A percentile compares a stretch with the other conserved stretches of the same genome.
These are phyloP conservation scores for Ptychobarbus kaznakovi DNA, from an alignment of 2,797 vertebrate genomes.

Conservation along the genomic window DNA sequence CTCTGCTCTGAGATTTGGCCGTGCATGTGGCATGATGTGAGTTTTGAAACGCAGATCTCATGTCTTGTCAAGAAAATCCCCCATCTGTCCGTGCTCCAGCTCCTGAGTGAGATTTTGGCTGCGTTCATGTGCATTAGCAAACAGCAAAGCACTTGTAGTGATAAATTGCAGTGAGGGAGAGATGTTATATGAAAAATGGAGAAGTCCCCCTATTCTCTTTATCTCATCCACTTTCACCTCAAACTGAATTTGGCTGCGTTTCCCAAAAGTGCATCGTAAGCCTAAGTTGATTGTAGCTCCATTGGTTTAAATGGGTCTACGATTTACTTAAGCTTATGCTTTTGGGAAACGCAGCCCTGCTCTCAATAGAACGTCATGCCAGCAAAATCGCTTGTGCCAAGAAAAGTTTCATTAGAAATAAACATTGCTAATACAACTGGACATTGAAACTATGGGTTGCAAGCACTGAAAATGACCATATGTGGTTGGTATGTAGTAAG, in stretches of 20 bases:
- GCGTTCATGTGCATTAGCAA: background rate
- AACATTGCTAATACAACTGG: conserved; percentile 17
- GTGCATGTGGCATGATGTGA: background rate
- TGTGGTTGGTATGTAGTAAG: conserved; percentile 37
- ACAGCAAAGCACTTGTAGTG: background rate
- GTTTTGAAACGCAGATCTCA: background rate
- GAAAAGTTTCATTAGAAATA: background rate
- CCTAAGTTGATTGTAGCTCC: background rate
- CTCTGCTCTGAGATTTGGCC: conserved; percentile 14
- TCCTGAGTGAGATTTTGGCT: conserved; percentile 42
- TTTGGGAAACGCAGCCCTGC: background rate
- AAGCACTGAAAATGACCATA: conserved; percentile 39
- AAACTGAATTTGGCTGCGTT: background rate
- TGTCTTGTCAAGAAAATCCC: conserved; percentile 7
- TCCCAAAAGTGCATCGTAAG: background rate
- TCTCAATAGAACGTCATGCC: background rate
- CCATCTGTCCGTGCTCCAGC: background rate
- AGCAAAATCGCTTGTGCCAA: background rate
- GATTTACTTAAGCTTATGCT: background rate
- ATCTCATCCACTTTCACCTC: background rate
- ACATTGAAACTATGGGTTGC: background rate
- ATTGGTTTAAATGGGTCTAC: background rate
- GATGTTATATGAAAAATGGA: background rate
- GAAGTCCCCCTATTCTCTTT: background rate
- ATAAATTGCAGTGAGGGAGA: background rate